Conservation (phyloP, 2,888 invertebrate genomes). For the Orthosia incerta region DNA sequence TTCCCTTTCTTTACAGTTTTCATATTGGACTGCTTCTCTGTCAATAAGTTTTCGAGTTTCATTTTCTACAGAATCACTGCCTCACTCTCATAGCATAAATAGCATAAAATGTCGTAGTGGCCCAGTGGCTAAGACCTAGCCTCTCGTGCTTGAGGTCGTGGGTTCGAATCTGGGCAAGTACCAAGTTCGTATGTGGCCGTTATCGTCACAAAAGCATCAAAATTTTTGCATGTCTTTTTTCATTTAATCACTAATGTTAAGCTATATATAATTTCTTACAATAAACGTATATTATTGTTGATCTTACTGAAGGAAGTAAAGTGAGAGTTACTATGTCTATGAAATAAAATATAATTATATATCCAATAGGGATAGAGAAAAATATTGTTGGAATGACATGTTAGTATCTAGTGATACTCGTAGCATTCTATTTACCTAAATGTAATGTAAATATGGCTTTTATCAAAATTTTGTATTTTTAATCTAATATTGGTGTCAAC, state of each 20-base stretch:
- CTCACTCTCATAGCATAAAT: neutral
- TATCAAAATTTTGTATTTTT: conserved; percentile 21
- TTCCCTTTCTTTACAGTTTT: neutral
- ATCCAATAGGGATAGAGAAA: neutral
- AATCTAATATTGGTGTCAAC: neutral
- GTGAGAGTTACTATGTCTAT: neutral
- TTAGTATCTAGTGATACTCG: neutral
- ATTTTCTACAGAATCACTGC: neutral
- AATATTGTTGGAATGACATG: conserved; percentile 18
- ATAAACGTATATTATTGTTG: neutral
- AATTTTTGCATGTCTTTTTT: conserved; percentile 15
- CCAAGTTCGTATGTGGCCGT: conserved; percentile 13
- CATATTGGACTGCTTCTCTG: neutral
- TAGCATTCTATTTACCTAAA: neutral
- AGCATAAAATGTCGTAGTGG: too few relatives aligned
- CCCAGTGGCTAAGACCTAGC: too few relatives aligned
- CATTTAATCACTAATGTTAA: conserved; percentile 5
- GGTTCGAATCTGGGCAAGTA: too few relatives aligned
- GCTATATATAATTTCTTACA: conserved; percentile 7
- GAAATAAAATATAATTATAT: neutral
- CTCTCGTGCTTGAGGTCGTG: too few relatives aligned
- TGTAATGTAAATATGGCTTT: conserved; percentile 18
- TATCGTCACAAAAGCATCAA: conserved; percentile 22
- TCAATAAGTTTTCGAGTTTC: neutral
- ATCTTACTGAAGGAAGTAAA: neutral